Evolutionary conservation across 2,888 invertebrate genomes (phyloP).

Genomic region (Nemotelus pantherinus): DNA sequence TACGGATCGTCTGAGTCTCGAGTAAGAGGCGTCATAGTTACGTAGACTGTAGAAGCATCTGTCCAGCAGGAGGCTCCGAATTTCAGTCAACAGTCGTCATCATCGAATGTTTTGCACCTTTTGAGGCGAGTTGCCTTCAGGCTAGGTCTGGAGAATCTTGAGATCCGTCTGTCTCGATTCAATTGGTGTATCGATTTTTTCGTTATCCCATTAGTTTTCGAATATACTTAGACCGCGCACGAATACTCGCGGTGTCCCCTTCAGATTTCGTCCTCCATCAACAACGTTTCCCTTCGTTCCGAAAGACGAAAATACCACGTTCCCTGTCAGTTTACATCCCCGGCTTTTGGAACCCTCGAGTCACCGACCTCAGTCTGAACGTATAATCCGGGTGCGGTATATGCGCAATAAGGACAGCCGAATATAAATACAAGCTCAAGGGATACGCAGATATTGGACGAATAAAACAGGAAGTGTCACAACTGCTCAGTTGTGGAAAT

Average conservation of each 20-base stretch:
- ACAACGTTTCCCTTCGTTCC: background rate
- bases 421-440: constrained; percentile 24
- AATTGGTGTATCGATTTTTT: constrained; percentile 40
- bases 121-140: constrained; percentile 12
- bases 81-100: constrained; percentile 20
- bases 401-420: constrained; percentile 24
- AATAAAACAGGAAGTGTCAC: constrained; percentile 2
- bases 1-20: constrained; percentile 44
- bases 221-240: constrained; percentile 27
- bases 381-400: background rate
- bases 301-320: background rate
- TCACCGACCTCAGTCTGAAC: background rate
- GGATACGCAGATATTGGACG: background rate
- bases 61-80: constrained; percentile 18
- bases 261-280: background rate
- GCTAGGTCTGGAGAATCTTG: background rate
- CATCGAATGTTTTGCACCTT: background rate
- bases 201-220: background rate
- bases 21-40: constrained; percentile 21
- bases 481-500: background rate
- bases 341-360: constrained; percentile 13
- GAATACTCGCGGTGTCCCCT: background rate
- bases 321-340: constrained; percentile 1
- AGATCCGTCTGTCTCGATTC: background rate
- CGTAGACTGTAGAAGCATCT: constrained; percentile 15